Base-by-base conservation (phyloP, 2,113 vertebrate genomes). In the Oryzias curvinotus region DNA sequence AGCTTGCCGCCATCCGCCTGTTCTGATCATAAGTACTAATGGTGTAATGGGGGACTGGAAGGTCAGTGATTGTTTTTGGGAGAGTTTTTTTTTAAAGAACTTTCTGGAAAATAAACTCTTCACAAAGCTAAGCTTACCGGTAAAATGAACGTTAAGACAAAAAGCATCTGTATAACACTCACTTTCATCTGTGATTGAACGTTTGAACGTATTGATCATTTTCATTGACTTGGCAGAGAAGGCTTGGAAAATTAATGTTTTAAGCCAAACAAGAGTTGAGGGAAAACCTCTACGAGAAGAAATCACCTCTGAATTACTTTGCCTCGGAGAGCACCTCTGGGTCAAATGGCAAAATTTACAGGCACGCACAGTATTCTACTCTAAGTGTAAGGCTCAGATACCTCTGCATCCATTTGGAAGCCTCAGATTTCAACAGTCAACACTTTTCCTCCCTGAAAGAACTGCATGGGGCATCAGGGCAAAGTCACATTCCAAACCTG, bases 41-140 rank as follows among this genome's bases (percentile, higher is more conserved):
- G 68, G 78, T 85, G 88, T 89, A 86, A 78, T 77, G 78, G 81
- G 87, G 80, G 66, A 86, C 79, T 87, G 77, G 85, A 91, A 91
- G 92, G 90, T 92, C 89, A 91, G 62, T 88, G 80, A 91, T 91
- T 91, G 88, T 87, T 91, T 85, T 83, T 59, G 72, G 77, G 62
- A 73, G 55, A 66, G 56, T 59, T 45, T 47, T 53, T 14, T 28
- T 6, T 28, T 5, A 4, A 28, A 59, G 76, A 88, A 78, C 82
- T 76, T 85, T 88, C 62, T 69, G 69, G 62, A 82, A 72, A 73
- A 73, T 28, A 61, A 62, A 56, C 49, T 62, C 55, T 64, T 52
- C 79, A 65, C 65, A 58, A 62, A 68, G 62, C 64, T 80, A 71
- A 74, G 75, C 59, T 54, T 63, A 23, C 21, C 21, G 21, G 21